A percentile compares a stretch with the other conserved stretches of the same genome.
These are phyloP conservation scores for Oedothorax gibbosus DNA, from an alignment of 1,140 invertebrate species.

Conservation along the genomic window DNA sequence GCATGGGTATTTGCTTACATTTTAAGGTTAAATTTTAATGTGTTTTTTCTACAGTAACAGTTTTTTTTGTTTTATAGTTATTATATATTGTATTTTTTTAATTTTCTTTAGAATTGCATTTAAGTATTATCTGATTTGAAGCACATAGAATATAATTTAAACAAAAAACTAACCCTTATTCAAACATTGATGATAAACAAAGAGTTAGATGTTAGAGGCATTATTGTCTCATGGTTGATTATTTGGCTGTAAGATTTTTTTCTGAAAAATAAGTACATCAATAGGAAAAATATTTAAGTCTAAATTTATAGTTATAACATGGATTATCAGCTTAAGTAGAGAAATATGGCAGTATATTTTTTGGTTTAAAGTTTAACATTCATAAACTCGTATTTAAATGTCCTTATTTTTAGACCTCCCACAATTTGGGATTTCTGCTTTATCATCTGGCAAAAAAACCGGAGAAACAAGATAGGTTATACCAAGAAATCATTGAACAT, in stretches of 20 bases:
- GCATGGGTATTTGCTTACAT: no score
- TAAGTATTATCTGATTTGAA: conserved; percentile 73
- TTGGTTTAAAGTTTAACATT: background rate
- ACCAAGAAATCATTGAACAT: conserved; percentile 67
- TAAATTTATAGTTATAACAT: background rate
- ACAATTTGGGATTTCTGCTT: conserved; percentile 66
- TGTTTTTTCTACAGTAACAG: no score
- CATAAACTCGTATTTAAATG: background rate
- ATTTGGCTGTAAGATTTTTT: conserved; percentile 79
- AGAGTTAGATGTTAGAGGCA: conserved; percentile 58
- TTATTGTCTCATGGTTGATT: conserved; percentile 84
- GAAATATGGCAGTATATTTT: background rate
- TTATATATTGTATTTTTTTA: no score
- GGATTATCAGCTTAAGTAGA: background rate
- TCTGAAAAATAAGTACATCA: background rate
- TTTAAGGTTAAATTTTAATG: no score
- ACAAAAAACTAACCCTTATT: conserved; percentile 70
- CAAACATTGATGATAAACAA: conserved; percentile 73
- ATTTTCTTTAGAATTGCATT: conserved; percentile 44
- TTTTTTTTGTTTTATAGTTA: no score
- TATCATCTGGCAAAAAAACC: conserved; percentile 69
- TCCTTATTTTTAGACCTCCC: conserved; percentile 66
- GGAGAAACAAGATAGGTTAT: conserved; percentile 68
- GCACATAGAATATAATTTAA: conserved; percentile 49
- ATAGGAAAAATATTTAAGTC: background rate